These are phyloP conservation scores for Chymomyza procnemis DNA, from an alignment of 2,888 invertebrate genomes.

Conservation along the genomic window DNA sequence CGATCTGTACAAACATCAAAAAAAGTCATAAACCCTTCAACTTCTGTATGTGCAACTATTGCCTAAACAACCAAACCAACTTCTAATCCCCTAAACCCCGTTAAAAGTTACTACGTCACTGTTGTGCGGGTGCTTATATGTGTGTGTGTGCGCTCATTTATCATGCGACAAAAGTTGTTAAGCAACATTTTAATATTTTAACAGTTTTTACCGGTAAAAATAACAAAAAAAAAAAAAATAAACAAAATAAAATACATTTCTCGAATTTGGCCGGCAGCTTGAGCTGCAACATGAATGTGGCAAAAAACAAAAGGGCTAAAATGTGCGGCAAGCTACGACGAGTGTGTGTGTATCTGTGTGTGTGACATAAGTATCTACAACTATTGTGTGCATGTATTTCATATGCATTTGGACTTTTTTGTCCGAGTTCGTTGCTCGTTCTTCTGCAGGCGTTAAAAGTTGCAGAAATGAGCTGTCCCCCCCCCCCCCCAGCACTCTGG, in stretches of 20 bases:
- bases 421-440: slow-evolving; percentile 63
- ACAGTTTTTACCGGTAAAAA: slow-evolving; percentile 53
- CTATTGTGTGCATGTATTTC: not conserved
- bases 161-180: slow-evolving; percentile 61
- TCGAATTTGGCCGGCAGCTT: not conserved
- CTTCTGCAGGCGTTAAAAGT: slow-evolving; percentile 45
- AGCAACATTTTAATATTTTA: slow-evolving; percentile 66
- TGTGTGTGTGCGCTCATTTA: slow-evolving; percentile 51
- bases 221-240: slow-evolving; percentile 39
- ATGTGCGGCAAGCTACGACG: slow-evolving; percentile 11
- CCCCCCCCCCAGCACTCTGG: not conserved
- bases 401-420: slow-evolving; percentile 38
- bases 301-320: slow-evolving; percentile 55
- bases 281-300: slow-evolving; percentile 16
- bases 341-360: slow-evolving; percentile 32
- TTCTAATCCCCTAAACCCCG: no score
- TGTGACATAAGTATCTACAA: not conserved
- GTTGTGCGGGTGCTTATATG: not conserved
- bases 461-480: slow-evolving; percentile 49
- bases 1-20: no score
- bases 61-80: no score
- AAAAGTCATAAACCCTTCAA: no score
- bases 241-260: not conserved
- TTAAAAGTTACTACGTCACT: no score
- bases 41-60: no score